Percentiles rank a stretch among this genome's conserved stretches.
Evolutionary conservation across 2,888 invertebrate genomes (phyloP).

Genomic region (Idaea dimidiata): DNA sequence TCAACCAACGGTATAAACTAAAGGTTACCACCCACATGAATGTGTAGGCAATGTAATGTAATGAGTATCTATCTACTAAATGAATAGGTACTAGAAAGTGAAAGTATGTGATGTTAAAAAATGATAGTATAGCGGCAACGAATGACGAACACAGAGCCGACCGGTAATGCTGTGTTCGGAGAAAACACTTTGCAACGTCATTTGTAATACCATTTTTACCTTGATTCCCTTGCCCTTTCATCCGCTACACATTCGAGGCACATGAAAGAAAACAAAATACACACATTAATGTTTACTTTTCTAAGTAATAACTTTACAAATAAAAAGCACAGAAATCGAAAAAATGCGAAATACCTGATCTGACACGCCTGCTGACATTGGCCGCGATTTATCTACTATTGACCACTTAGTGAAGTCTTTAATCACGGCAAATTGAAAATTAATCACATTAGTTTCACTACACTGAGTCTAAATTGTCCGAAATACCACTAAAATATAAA

Average conservation of each 20-base stretch:
- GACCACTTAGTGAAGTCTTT: slow-evolving; percentile 73
- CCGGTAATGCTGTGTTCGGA: slow-evolving; percentile 63
- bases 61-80: slow-evolving; percentile 4
- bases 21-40: slow-evolving; percentile 27
- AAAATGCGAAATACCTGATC: slow-evolving; percentile 87
- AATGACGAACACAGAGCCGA: slow-evolving; percentile 60
- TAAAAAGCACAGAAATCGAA: slow-evolving; percentile 46
- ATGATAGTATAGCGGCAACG: slow-evolving; percentile 44
- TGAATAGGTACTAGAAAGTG: slow-evolving; percentile 43
- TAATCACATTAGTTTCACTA: slow-evolving; percentile 77
- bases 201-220: slow-evolving; percentile 77
- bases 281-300: slow-evolving; percentile 38
- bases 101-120: slow-evolving; percentile 48
- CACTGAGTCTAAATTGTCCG: slow-evolving; percentile 66
- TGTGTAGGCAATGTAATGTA: slow-evolving; percentile 16
- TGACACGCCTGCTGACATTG: slow-evolving; percentile 96
- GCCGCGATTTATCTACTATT: slow-evolving; percentile 83
- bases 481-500: slow-evolving; percentile 53
- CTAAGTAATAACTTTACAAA: slow-evolving; percentile 33
- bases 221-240: slow-evolving; percentile 93
- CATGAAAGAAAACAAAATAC: slow-evolving; percentile 80
- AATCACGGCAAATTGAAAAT: slow-evolving; percentile 65
- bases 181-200: slow-evolving; percentile 78
- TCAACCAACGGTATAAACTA: slow-evolving; percentile 9
- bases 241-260: slow-evolving; percentile 83